Conservation (phyloP, 2,113 vertebrate species). For the human (Homo sapiens) region DNA sequence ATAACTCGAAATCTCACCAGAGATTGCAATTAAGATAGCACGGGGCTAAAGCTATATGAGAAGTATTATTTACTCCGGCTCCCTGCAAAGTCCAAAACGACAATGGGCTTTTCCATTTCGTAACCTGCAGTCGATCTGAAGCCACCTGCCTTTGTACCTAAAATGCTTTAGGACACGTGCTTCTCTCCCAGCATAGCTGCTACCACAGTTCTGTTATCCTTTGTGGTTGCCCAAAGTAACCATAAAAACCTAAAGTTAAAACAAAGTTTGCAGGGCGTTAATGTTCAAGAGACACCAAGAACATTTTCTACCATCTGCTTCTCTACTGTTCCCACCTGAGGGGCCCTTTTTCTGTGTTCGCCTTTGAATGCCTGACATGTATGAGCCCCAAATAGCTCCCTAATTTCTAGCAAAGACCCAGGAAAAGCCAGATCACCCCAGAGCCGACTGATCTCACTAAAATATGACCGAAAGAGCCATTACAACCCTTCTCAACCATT, state of each 20-base stretch:
- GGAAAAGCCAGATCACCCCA: neutral
- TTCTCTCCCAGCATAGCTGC: conserved; percentile 25
- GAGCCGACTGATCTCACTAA: neutral
- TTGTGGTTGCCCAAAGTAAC: conserved; percentile 64
- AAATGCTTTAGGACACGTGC: conserved; percentile 56
- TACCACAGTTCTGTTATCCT: neutral
- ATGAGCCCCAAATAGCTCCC: neutral
- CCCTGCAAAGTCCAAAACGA: conserved; percentile 70
- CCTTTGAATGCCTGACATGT: neutral
- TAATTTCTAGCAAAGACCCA: conserved; percentile 10
- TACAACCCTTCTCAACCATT: neutral
- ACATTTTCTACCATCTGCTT: conserved; percentile 57
- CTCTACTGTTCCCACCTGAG: neutral
- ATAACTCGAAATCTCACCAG: conserved; percentile 79
- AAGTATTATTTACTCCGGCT: conserved; percentile 77
- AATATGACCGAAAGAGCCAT: neutral
- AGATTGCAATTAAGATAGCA: conserved; percentile 82
- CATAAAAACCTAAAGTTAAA: conserved; percentile 66
- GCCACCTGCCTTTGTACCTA: conserved; percentile 73
- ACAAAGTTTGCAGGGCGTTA: conserved; percentile 43
- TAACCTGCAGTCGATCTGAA: conserved; percentile 72
- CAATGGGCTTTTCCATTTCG: conserved; percentile 76
- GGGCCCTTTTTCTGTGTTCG: conserved; percentile 1
- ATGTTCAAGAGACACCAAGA: conserved; percentile 60
- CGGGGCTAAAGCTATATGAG: conserved; percentile 69